Evolutionary conservation across 2,888 invertebrate species (phyloP).

Genomic region (Drosophila cognata): DNA sequence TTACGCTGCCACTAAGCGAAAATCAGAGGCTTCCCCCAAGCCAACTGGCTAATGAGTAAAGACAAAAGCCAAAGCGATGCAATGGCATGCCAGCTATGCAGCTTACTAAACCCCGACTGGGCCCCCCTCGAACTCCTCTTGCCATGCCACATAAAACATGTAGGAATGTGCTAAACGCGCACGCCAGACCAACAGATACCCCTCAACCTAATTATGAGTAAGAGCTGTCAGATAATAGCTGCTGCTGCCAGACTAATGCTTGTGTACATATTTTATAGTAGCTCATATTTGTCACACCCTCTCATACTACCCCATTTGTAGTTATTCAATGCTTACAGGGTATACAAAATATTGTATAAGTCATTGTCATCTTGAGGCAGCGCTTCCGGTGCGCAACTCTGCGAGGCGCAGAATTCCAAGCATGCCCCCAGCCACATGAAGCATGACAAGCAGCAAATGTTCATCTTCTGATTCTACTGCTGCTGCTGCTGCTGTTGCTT

Average conservation of each 20-base stretch:
- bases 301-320: background rate
- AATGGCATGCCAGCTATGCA: slow-evolving; percentile 55
- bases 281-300: background rate
- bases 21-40: slow-evolving; percentile 57
- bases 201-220: background rate
- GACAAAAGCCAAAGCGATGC: slow-evolving; percentile 40
- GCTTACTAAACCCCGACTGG: slow-evolving; percentile 11
- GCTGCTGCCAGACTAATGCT: background rate
- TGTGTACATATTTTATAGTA: accelerated
- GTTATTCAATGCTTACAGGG: slow-evolving; percentile 4
- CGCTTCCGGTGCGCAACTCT: slow-evolving; percentile 55
- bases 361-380: slow-evolving; percentile 61
- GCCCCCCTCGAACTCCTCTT: background rate
- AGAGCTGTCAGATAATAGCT: background rate
- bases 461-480: background rate
- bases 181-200: background rate
- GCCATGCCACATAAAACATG: background rate
- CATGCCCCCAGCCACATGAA: slow-evolving; percentile 62
- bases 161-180: background rate
- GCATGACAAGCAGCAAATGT: slow-evolving; percentile 53
- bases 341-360: slow-evolving; percentile 44
- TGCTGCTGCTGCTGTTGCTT: background rate
- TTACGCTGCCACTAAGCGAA: slow-evolving; percentile 54
- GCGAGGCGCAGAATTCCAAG: slow-evolving; percentile 58
- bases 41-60: slow-evolving; percentile 39